Conservation (phyloP, 1,140 invertebrate species). For the Drosophila bipectinata region DNA sequence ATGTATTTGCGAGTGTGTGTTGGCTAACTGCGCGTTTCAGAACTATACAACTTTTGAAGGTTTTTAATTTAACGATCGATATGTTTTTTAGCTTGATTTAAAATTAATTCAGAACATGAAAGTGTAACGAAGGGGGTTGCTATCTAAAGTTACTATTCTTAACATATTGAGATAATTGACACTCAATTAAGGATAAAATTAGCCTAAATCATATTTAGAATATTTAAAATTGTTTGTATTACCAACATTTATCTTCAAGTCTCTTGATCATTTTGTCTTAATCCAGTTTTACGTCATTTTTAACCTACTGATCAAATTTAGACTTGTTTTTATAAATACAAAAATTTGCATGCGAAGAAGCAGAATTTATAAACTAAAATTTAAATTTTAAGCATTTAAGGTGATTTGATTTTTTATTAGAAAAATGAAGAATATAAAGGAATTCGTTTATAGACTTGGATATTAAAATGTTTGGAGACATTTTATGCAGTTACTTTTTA, state of each 20-base stretch:
- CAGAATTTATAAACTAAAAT: neutral
- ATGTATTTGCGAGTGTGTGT: conserved; percentile 4
- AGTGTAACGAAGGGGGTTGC: neutral
- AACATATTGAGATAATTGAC: neutral
- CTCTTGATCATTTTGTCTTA: neutral
- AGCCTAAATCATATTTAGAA: neutral
- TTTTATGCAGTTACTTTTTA: too few species aligned
- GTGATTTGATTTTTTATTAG: neutral
- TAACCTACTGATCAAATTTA: conserved; percentile 1
- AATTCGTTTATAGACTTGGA: too few species aligned
- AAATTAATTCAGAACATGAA: conserved; percentile 1
- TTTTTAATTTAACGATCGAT: conserved; percentile 6
- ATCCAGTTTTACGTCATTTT: neutral
- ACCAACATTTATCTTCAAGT: too few species aligned
- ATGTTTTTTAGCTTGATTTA: neutral
- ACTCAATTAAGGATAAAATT: neutral
- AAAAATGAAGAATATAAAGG: neutral
- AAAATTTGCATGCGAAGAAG: neutral
- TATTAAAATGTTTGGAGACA: neutral
- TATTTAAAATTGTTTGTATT: too few species aligned
- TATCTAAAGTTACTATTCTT: neutral
- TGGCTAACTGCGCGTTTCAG: conserved; percentile 27
- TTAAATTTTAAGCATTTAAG: neutral
- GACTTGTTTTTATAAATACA: neutral
- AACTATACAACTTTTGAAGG: conserved; percentile 25